phyloP scores from a whole-genome alignment of 2,113 vertebrate species.

The Urocynchramus pylzowi region DNA sequence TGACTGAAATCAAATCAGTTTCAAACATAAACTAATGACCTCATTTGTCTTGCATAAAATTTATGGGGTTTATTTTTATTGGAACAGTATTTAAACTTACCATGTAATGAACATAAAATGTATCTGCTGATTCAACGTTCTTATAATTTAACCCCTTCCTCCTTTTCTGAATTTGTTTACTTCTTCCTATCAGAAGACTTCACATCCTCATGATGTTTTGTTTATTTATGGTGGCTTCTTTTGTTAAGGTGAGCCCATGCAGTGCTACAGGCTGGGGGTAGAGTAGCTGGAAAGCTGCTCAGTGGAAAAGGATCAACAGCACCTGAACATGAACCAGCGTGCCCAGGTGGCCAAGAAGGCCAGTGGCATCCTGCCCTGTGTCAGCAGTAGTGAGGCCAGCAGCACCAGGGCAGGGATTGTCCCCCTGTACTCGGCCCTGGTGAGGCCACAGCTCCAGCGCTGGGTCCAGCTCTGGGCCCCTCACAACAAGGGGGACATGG shows the following conservation, averaged over 20 bases:
- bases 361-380: rapidly evolving
- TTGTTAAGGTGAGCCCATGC: not conserved
- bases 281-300: not conserved
- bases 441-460: not conserved
- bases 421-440: rapidly evolving
- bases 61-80: constrained; percentile 26
- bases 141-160: constrained; percentile 17
- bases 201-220: not conserved
- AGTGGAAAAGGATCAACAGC: not conserved
- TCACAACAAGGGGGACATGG: not conserved
- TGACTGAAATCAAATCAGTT: constrained; percentile 23
- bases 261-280: not conserved
- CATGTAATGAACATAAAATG: constrained; percentile 5
- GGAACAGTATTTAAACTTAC: not conserved
- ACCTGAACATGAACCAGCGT: not conserved
- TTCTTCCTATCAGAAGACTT: not conserved
- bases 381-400: not conserved
- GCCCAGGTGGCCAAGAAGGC: not conserved
- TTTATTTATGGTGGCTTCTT: not conserved
- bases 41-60: constrained; percentile 53
- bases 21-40: constrained; percentile 44
- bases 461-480: not conserved
- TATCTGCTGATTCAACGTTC: not conserved
- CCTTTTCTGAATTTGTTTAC: not conserved
- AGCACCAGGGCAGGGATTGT: not conserved